Conservation (phyloP, 2,113 vertebrate genomes). For the Ursus arctos region DNA sequence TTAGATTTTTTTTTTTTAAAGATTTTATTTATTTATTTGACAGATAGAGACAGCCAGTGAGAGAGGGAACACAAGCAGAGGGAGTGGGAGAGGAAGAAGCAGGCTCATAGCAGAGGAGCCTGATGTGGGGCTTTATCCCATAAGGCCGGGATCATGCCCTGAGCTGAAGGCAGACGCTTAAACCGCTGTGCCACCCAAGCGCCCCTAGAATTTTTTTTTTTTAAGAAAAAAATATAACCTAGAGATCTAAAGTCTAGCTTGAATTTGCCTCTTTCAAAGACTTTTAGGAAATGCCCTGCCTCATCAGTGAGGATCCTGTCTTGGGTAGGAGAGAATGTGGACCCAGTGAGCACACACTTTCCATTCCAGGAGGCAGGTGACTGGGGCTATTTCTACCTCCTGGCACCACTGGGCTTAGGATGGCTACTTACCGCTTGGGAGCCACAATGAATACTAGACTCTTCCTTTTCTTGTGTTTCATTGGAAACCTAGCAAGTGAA, state of each 20-base stretch:
- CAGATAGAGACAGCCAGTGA: no score
- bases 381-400: not conserved
- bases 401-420: not conserved
- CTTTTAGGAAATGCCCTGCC: not conserved
- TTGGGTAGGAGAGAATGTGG: not conserved
- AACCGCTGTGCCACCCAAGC: no score
- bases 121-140: no score
- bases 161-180: no score
- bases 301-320: not conserved
- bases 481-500: not conserved
- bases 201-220: not conserved
- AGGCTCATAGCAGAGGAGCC: no score
- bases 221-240: not conserved
- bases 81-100: no score
- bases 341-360: fast-evolving
- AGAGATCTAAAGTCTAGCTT: slow-evolving; percentile 20
- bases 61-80: no score
- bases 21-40: no score
- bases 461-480: not conserved
- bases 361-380: not conserved
- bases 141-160: no score
- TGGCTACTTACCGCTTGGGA: not conserved
- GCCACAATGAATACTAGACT: not conserved
- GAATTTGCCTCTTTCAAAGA: slow-evolving; percentile 15
- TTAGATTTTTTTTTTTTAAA: not conserved